Evolutionary conservation across 1,140 invertebrate genomes (phyloP).

Genomic region (Drosophila orena): DNA sequence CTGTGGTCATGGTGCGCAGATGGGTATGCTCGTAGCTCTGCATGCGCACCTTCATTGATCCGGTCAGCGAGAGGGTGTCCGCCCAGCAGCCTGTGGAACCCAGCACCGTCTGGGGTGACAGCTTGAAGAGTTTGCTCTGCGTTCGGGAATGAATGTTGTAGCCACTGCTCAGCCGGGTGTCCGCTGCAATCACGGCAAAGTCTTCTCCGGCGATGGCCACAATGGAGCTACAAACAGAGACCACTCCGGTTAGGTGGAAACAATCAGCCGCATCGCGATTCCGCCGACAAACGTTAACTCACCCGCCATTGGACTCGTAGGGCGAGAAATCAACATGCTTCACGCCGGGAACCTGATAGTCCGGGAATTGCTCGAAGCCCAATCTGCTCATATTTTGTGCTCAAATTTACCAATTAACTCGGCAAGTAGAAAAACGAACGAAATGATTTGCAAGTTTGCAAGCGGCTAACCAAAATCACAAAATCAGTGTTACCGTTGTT

Average conservation of each 20-base stretch:
- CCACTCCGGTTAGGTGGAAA: not conserved
- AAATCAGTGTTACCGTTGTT: slow-evolving; percentile 14
- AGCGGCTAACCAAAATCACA: slow-evolving; percentile 45
- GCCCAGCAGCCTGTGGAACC: slow-evolving; percentile 98
- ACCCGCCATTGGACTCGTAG: slow-evolving; percentile 92
- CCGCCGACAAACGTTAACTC: slow-evolving; percentile 56
- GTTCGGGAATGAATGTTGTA: slow-evolving; percentile 95
- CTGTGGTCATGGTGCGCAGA: slow-evolving; percentile 96
- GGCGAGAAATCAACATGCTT: slow-evolving; percentile 89
- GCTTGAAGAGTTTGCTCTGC: slow-evolving; percentile 92
- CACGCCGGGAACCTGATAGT: slow-evolving; percentile 88
- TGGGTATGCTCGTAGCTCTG: slow-evolving; percentile 98
- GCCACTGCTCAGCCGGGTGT: slow-evolving; percentile 96
- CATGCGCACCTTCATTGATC: slow-evolving; percentile 93
- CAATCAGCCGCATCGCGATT: not conserved
- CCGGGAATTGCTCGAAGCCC: slow-evolving; percentile 86
- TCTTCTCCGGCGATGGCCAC: slow-evolving; percentile 97
- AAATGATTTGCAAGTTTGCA: slow-evolving; percentile 80
- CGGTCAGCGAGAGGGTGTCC: slow-evolving; percentile 96
- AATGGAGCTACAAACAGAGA: slow-evolving; percentile 88
- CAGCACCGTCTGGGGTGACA: slow-evolving; percentile 93
- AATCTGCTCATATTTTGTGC: slow-evolving; percentile 59
- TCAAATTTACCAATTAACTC: slow-evolving; percentile 35
- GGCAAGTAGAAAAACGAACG: slow-evolving; percentile 28
- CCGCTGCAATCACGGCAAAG: slow-evolving; percentile 94